Conservation (phyloP, 2,797 vertebrate genomes). For the Gila robusta region DNA sequence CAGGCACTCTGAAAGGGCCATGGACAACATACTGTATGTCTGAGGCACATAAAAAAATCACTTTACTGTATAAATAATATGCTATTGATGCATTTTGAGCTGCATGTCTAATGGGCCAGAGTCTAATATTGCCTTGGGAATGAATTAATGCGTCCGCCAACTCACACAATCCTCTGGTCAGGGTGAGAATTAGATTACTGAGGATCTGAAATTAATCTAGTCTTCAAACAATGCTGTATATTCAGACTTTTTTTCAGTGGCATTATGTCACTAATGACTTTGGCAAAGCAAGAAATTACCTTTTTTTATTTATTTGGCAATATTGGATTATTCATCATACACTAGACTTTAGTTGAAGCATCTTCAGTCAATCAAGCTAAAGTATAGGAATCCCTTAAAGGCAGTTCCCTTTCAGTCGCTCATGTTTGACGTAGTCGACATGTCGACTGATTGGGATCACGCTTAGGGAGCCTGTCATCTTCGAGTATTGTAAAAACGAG, state of each 20-base stretch:
- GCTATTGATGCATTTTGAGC: constrained; percentile 12
- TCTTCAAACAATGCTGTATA: constrained; percentile 2
- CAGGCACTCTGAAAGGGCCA: constrained; percentile 23
- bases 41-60: not conserved
- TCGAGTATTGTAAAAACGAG: no score
- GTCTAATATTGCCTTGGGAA: constrained; percentile 18
- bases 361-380: not conserved
- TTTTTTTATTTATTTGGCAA: constrained; percentile 17
- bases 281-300: not conserved
- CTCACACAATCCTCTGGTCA: constrained; percentile 42
- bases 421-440: no score
- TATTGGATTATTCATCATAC: not conserved
- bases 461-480: no score
- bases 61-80: constrained; percentile 21
- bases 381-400: not conserved
- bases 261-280: not conserved
- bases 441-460: no score
- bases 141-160: constrained; percentile 10
- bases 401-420: no score
- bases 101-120: constrained; percentile 28
- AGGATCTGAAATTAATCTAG: constrained; percentile 11
- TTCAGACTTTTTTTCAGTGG: constrained; percentile 10
- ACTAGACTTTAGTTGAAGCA: not conserved
- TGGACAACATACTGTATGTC: constrained; percentile 20
- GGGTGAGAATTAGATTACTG: constrained; percentile 27